Evolutionary conservation across 30 jellyfish, hydroid and myxozoan species (phyloP).

Genomic region (Hydra vulgaris): DNA sequence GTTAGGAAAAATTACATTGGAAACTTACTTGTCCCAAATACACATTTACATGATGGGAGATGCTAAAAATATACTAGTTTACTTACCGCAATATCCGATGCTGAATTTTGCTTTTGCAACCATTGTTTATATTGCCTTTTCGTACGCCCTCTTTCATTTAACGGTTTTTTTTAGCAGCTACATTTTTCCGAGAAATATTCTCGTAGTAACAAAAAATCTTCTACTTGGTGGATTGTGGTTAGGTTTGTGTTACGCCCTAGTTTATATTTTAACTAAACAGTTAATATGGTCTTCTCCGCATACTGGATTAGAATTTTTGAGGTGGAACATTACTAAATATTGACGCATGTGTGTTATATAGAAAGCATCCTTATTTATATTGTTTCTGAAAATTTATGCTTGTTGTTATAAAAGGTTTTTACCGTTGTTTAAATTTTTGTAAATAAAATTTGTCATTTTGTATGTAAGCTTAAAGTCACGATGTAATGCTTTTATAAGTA

Average conservation of each 20-base stretch:
- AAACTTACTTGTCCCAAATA: slow-evolving; percentile 79
- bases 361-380: no score
- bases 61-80: slow-evolving; percentile 65
- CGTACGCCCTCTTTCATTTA: slow-evolving; percentile 49
- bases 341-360: no score
- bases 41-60: slow-evolving; percentile 91
- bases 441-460: no score
- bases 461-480: no score
- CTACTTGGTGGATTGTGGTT: slow-evolving; percentile 51
- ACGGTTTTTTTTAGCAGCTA: slow-evolving; percentile 87
- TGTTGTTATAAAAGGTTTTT: no score
- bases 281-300: slow-evolving; percentile 45
- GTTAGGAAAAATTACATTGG: slow-evolving; percentile 86
- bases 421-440: no score
- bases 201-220: slow-evolving; percentile 51
- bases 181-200: slow-evolving; percentile 63
- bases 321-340: slow-evolving; percentile 50
- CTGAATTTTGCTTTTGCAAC: slow-evolving; percentile 73
- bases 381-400: neutral
- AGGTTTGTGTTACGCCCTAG: slow-evolving; percentile 32
- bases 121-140: slow-evolving; percentile 41
- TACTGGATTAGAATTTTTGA: slow-evolving; percentile 73
- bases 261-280: slow-evolving; percentile 30
- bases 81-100: slow-evolving; percentile 78
- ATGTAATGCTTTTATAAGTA: no score